phyloP scores from a whole-genome alignment of 2,888 invertebrate species.

The Orthosia cruda region DNA sequence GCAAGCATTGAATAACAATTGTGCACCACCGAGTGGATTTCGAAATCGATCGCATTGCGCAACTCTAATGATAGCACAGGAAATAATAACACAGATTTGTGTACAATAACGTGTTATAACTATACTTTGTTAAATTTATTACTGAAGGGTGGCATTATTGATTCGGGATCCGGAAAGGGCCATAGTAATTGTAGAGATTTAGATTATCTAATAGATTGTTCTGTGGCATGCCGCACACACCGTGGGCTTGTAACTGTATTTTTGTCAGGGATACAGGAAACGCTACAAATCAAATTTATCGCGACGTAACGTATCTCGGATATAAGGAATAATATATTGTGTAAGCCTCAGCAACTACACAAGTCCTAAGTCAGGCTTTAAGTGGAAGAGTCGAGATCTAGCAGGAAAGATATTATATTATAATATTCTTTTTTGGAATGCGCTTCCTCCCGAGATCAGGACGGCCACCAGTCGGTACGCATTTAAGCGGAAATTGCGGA shows the following conservation, averaged over 20 bases:
- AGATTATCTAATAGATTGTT: slow-evolving; percentile 29
- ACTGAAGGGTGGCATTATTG: slow-evolving; percentile 59
- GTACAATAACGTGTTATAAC: slow-evolving; percentile 56
- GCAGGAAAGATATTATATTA: neutral
- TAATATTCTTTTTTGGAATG: no score
- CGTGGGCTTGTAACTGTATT: slow-evolving; percentile 31
- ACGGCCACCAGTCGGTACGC: no score
- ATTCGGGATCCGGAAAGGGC: slow-evolving; percentile 50
- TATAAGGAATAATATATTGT: slow-evolving; percentile 29
- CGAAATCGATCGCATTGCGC: slow-evolving; percentile 72
- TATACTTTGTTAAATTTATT: slow-evolving; percentile 67
- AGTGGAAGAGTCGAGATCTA: neutral
- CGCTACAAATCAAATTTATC: slow-evolving; percentile 44
- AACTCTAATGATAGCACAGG: slow-evolving; percentile 65
- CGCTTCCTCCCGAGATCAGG: no score
- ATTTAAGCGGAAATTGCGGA: no score
- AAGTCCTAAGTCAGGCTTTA: neutral
- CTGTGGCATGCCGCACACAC: slow-evolving; percentile 18
- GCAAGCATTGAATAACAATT: slow-evolving; percentile 74
- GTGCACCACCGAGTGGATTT: slow-evolving; percentile 72
- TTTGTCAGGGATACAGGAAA: slow-evolving; percentile 22
- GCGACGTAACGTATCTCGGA: slow-evolving; percentile 41
- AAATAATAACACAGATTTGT: slow-evolving; percentile 66
- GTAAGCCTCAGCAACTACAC: neutral
- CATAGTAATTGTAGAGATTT: slow-evolving; percentile 44